These are phyloP conservation scores for Hippolais icterina DNA, from an alignment of 2,113 vertebrate genomes.

Conservation along the genomic window DNA sequence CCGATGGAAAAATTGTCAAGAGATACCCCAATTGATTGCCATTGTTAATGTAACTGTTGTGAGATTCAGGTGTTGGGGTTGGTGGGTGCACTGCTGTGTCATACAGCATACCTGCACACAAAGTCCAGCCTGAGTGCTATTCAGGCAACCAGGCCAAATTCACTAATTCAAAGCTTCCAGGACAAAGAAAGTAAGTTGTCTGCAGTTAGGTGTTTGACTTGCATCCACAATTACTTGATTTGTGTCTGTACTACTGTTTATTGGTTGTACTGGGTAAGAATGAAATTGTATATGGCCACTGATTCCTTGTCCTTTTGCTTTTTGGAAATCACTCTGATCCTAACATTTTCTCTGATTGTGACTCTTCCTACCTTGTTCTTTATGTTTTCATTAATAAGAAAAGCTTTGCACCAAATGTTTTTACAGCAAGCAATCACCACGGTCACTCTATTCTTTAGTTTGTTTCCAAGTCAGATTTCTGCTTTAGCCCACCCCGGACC, in stretches of 20 bases:
- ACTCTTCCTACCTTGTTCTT: background rate
- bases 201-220: background rate
- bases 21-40: background rate
- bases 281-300: background rate
- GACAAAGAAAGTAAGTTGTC: background rate
- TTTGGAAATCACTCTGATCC: background rate
- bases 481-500: background rate
- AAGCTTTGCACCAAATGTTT: background rate
- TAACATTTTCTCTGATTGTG: background rate
- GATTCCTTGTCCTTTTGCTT: background rate
- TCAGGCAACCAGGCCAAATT: background rate
- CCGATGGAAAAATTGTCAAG: background rate
- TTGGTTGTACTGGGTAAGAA: background rate
- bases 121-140: background rate
- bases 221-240: background rate
- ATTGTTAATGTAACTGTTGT: accelerated
- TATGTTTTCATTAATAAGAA: background rate
- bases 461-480: background rate
- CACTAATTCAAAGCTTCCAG: background rate
- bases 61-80: background rate
- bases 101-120: background rate
- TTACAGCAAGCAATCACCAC: background rate
- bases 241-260: background rate
- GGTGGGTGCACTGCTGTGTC: background rate
- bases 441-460: background rate